A percentile compares a stretch with the other conserved stretches of the same genome.
Evolutionary conservation across 2,888 invertebrate genomes (phyloP).

Genomic region (Hirtodrosophila histrioides): DNA sequence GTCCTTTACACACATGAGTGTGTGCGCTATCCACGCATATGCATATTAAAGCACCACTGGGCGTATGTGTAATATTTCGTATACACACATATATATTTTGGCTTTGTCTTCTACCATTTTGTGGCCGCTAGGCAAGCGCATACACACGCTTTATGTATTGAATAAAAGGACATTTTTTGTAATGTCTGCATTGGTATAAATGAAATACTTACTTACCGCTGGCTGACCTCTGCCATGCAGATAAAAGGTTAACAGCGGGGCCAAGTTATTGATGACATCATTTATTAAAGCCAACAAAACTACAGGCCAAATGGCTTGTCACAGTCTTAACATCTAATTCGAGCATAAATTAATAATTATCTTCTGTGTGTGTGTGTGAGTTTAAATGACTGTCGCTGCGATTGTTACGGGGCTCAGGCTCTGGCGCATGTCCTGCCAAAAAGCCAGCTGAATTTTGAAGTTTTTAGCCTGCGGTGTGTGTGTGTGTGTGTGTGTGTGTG

Average conservation of each 20-base stretch:
- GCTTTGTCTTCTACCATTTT: slow-evolving; percentile 51
- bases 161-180: slow-evolving; percentile 46
- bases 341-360: too few species aligned
- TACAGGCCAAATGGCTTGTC: too few species aligned
- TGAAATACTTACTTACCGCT: slow-evolving; percentile 10
- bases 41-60: slow-evolving; percentile 66
- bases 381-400: too few species aligned
- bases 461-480: slow-evolving; percentile 32
- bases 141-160: slow-evolving; percentile 66
- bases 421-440: neutral
- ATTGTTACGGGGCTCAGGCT: too few species aligned
- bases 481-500: too few species aligned
- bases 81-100: slow-evolving; percentile 37
- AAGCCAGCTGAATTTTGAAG: slow-evolving; percentile 31
- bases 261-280: slow-evolving; percentile 23
- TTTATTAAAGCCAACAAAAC: neutral
- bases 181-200: slow-evolving; percentile 43
- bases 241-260: slow-evolving; percentile 22
- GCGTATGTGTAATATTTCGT: slow-evolving; percentile 66
- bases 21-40: slow-evolving; percentile 45
- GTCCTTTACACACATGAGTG: slow-evolving; percentile 2
- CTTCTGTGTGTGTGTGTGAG: too few species aligned
- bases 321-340: too few species aligned
- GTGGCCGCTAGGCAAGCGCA: slow-evolving; percentile 44
- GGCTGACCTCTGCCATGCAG: slow-evolving; percentile 30